Percentiles rank a stretch among this genome's conserved stretches.
These are phyloP conservation scores for Oreochromis aureus DNA, from an alignment of 2,113 vertebrate species.

Conservation along the genomic window DNA sequence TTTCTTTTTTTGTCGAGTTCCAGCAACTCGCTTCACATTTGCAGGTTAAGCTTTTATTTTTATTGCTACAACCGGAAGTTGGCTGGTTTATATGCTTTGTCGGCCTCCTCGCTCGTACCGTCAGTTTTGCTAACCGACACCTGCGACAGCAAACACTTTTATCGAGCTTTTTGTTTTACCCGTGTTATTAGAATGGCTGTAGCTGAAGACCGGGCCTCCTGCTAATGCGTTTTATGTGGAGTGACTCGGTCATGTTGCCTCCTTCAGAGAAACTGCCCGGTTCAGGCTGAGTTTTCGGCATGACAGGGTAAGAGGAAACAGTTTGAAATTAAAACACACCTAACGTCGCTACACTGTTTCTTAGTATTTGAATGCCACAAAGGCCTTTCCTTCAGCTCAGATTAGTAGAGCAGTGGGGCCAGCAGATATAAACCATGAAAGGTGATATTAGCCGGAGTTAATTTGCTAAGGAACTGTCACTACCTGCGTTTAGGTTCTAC, in stretches of 20 bases:
- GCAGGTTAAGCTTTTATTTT: conserved; percentile 25
- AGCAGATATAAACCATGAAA: not conserved
- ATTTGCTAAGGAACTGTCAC: not conserved
- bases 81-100: not conserved
- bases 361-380: not conserved
- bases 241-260: conserved; percentile 2
- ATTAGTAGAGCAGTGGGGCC: not conserved
- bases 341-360: not conserved
- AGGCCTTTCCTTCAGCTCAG: not conserved
- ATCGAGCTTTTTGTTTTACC: not conserved
- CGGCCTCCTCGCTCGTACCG: conserved; percentile 3
- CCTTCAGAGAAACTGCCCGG: conserved; percentile 7
- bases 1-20: not conserved
- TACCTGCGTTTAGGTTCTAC: not conserved
- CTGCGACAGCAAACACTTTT: not conserved
- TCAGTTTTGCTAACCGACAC: not conserved
- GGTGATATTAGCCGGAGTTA: not conserved
- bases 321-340: not conserved
- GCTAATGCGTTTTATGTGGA: not conserved
- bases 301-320: conserved; percentile 43
- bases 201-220: not conserved
- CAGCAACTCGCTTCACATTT: not conserved
- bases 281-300: conserved; percentile 35
- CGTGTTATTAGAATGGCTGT: not conserved
- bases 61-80: not conserved